A percentile compares a stretch with the other conserved stretches of the same genome.
phyloP scores from a whole-genome alignment of 2,888 invertebrate genomes.

The Pyrrhia umbra region DNA sequence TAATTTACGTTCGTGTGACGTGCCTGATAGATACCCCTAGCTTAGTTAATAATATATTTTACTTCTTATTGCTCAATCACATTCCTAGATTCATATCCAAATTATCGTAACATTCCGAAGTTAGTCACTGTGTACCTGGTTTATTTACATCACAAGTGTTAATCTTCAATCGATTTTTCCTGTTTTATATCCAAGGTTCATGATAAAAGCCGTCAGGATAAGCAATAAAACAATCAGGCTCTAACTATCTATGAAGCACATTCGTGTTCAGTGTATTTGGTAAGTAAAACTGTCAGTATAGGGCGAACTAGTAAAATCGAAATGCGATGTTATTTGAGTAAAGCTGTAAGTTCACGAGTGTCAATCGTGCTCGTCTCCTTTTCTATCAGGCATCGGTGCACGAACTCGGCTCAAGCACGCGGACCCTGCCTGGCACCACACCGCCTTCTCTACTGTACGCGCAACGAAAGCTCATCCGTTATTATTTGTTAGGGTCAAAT shows the following conservation, averaged over 20 bases:
- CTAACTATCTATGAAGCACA: no score
- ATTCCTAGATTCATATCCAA: slow-evolving; percentile 38
- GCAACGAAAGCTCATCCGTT: slow-evolving; percentile 66
- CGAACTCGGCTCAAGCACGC: slow-evolving; percentile 73
- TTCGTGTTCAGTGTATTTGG: slow-evolving; percentile 17
- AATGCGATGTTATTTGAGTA: slow-evolving; percentile 73
- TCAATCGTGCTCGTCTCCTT: slow-evolving; percentile 82
- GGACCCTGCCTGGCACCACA: slow-evolving; percentile 56
- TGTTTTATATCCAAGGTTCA: slow-evolving; percentile 17
- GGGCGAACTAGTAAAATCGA: slow-evolving; percentile 64
- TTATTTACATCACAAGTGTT: slow-evolving; percentile 32
- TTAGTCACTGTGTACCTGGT: slow-evolving; percentile 29
- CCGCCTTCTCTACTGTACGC: slow-evolving; percentile 35
- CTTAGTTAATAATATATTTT: slow-evolving; percentile 66
- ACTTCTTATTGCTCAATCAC: slow-evolving; percentile 57
- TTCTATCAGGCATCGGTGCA: slow-evolving; percentile 84
- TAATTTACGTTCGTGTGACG: slow-evolving; percentile 76
- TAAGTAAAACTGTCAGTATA: slow-evolving; percentile 31
- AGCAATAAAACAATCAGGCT: slow-evolving; percentile 13
- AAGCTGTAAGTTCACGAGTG: slow-evolving; percentile 77
- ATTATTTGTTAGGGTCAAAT: slow-evolving; percentile 74
- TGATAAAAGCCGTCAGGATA: slow-evolving; percentile 16
- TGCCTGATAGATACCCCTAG: slow-evolving; percentile 77
- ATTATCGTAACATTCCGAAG: slow-evolving; percentile 28
- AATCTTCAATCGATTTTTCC: slow-evolving; percentile 15